Evolutionary conservation across 2,113 vertebrate species (phyloP).

Genomic region (Taurulus bubalis): DNA sequence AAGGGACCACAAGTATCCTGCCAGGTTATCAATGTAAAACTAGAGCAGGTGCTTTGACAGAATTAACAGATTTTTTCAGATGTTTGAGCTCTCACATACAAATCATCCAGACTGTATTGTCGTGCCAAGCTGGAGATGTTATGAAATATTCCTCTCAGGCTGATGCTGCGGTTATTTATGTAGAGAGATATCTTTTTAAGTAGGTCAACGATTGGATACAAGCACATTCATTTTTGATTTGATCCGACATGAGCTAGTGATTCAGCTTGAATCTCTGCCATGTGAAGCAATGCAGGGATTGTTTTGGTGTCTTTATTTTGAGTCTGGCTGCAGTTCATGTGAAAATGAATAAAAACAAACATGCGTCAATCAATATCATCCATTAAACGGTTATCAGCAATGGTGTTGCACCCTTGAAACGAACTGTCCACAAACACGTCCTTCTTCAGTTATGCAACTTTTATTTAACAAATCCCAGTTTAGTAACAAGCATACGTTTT

Average conservation of each 20-base stretch:
- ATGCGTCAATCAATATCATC: not conserved
- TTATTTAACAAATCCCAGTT: too few relatives aligned
- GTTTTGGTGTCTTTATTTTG: constrained; percentile 27
- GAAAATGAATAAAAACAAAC: constrained; percentile 32
- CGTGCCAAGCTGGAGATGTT: constrained; percentile 27
- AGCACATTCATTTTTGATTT: constrained; percentile 49
- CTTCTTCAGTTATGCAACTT: too few relatives aligned
- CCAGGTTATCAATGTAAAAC: constrained; percentile 9
- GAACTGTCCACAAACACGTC: too few relatives aligned
- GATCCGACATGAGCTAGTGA: constrained; percentile 47
- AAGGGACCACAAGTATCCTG: not conserved
- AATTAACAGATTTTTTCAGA: constrained; percentile 17
- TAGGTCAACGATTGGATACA: constrained; percentile 59
- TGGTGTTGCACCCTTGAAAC: too few relatives aligned
- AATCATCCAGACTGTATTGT: constrained; percentile 21
- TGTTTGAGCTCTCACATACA: constrained; percentile 14
- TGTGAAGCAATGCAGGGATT: constrained; percentile 11
- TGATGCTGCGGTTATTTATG: constrained; percentile 56
- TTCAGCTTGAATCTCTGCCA: constrained; percentile 46
- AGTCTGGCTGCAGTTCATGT: constrained; percentile 15
- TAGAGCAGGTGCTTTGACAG: constrained; percentile 35
- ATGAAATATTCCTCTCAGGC: constrained; percentile 40
- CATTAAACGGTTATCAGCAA: not conserved
- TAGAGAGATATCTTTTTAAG: constrained; percentile 51
- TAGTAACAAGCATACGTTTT: too few relatives aligned